Percentiles rank a stretch among this genome's conserved stretches.
phyloP scores from a whole-genome alignment of 2,797 vertebrate genomes.

The Enteromius radiatus region DNA sequence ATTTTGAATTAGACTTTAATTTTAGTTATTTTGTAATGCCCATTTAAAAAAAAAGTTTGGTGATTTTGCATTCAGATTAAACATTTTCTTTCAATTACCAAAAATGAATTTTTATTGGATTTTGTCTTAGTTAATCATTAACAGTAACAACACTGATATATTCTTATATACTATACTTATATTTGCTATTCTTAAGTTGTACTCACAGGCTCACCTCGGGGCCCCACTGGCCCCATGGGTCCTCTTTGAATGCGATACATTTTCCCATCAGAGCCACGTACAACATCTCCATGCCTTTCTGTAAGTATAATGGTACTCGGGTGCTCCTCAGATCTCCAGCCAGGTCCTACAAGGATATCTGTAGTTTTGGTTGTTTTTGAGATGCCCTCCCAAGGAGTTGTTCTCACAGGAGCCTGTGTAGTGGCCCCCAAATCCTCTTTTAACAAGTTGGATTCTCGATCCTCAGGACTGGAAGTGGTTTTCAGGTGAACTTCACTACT shows the following conservation, averaged over 20 bases:
- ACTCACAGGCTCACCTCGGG: slow-evolving; percentile 80
- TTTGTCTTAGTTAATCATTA: not conserved
- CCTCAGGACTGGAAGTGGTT: slow-evolving; percentile 51
- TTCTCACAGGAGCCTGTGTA: slow-evolving; percentile 1
- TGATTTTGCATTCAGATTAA: not conserved
- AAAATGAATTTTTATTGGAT: not conserved
- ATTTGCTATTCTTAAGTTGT: not conserved
- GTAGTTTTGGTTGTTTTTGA: slow-evolving; percentile 30
- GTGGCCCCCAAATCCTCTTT: slow-evolving; percentile 48
- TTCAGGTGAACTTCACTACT: slow-evolving; percentile 44
- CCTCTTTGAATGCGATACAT: slow-evolving; percentile 71
- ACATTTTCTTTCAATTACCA: not conserved
- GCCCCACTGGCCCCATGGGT: slow-evolving; percentile 75
- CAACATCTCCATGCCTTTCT: slow-evolving; percentile 65
- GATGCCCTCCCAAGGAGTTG: slow-evolving; percentile 4
- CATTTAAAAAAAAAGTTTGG: no score
- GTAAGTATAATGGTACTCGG: slow-evolving; percentile 57
- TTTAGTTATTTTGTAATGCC: not conserved
- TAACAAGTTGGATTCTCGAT: slow-evolving; percentile 60
- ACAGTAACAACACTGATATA: not conserved
- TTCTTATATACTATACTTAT: not conserved
- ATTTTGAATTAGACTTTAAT: not conserved
- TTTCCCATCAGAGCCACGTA: slow-evolving; percentile 63
- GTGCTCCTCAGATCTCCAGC: slow-evolving; percentile 9
- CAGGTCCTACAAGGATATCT: not conserved